Evolutionary conservation across 2,113 vertebrate species (phyloP).

Genomic region (Shinisaurus crocodilurus): DNA sequence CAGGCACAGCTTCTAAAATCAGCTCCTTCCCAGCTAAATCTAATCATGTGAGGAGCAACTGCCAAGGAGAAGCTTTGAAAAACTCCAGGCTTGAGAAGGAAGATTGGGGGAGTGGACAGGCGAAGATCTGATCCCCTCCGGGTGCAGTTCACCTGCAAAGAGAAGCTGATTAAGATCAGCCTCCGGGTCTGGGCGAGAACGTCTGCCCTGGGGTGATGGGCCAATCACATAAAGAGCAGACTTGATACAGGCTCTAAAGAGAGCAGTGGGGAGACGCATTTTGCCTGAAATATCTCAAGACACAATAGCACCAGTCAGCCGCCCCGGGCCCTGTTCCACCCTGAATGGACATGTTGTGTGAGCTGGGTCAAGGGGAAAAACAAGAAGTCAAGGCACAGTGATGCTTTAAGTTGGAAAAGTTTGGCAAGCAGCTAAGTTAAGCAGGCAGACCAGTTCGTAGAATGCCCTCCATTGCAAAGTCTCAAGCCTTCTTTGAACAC

Average conservation of each 20-base stretch:
- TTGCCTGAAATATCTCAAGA: slow-evolving; percentile 60
- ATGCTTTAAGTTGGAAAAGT: neutral
- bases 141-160: neutral
- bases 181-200: neutral
- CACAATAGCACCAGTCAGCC: slow-evolving; percentile 27
- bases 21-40: slow-evolving; percentile 44
- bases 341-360: slow-evolving; percentile 57
- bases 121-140: neutral
- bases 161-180: accelerated
- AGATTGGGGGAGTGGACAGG: neutral
- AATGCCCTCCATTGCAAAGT: neutral
- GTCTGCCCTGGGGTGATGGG: neutral
- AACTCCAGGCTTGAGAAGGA: neutral
- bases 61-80: neutral
- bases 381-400: neutral
- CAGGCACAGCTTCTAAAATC: neutral
- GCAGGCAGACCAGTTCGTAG: neutral
- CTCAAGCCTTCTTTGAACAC: neutral
- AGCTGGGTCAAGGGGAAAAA: slow-evolving; percentile 24
- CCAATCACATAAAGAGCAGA: neutral
- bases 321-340: slow-evolving; percentile 24
- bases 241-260: neutral
- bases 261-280: neutral
- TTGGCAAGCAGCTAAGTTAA: slow-evolving; percentile 46
- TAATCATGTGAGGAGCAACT: neutral